Percentiles rank a stretch among this genome's conserved stretches.
Evolutionary conservation across 2,888 invertebrate genomes (phyloP).

Genomic region (Eupithecia pulchellata): DNA sequence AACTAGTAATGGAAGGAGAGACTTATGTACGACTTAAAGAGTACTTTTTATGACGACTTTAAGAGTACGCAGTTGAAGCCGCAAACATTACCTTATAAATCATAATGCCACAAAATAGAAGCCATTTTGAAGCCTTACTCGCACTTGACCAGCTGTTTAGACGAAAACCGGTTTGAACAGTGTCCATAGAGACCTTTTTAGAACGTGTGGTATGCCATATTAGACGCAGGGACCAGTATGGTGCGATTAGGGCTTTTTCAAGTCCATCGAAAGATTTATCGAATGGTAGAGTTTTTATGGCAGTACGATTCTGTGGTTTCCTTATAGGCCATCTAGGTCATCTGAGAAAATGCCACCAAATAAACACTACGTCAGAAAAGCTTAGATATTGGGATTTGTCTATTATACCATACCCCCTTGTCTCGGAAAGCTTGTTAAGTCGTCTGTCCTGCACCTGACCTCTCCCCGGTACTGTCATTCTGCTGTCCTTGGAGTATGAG

Average conservation of each 20-base stretch:
- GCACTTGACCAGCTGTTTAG: constrained; percentile 5
- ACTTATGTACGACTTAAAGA: no score
- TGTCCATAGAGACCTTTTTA: background rate
- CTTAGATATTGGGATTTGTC: no score
- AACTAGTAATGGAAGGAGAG: no score
- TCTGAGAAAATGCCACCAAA: no score
- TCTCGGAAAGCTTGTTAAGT: no score
- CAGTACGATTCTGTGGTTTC: background rate
- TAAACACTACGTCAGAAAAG: no score
- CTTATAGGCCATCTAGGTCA: background rate
- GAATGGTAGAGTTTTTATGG: background rate
- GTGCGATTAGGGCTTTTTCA: background rate
- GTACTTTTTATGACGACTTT: no score
- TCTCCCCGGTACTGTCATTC: no score
- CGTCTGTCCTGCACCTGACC: no score
- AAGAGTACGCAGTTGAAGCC: no score
- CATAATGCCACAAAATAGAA: background rate
- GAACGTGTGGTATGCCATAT: constrained; percentile 13
- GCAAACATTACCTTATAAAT: background rate
- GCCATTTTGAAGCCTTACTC: background rate
- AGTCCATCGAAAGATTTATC: constrained; percentile 22
- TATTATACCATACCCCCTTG: no score
- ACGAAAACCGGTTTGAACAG: background rate
- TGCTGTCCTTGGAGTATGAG: no score
- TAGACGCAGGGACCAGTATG: background rate